Conservation (phyloP, 2,888 invertebrate genomes). For the Pyrrhosoma nymphula region DNA sequence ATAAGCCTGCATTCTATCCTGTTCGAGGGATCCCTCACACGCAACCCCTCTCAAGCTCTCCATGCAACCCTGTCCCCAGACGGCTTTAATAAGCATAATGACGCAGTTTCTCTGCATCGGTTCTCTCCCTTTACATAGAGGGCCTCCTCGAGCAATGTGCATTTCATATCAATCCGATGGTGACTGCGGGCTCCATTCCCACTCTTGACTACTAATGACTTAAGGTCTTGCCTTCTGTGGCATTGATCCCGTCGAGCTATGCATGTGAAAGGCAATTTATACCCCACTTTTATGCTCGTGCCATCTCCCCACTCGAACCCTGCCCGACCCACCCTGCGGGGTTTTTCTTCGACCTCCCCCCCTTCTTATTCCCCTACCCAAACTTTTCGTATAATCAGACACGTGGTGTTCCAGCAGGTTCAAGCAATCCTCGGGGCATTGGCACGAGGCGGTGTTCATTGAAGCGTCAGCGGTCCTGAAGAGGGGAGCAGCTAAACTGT, state of each 20-base stretch:
- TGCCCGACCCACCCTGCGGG: neutral
- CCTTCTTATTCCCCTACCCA: neutral
- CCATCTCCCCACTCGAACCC: neutral
- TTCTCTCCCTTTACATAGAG: neutral
- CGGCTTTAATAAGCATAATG: neutral
- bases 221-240: neutral
- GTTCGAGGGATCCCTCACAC: no score
- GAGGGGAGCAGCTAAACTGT: neutral
- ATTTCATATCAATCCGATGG: neutral
- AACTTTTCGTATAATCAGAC: neutral
- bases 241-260: neutral
- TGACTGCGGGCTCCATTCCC: neutral
- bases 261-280: neutral
- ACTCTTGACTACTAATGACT: neutral
- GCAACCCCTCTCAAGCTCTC: neutral
- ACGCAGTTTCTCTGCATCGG: neutral
- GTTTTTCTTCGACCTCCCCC: no score
- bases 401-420: constrained; percentile 51
- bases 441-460: constrained; percentile 42
- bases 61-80: neutral
- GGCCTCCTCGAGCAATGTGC: neutral
- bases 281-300: neutral
- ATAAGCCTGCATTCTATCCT: neutral
- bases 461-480: neutral
- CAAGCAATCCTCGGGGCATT: neutral